These are phyloP conservation scores for Erythrolamprus reginae DNA, from an alignment of 2,113 vertebrate genomes.

Conservation along the genomic window DNA sequence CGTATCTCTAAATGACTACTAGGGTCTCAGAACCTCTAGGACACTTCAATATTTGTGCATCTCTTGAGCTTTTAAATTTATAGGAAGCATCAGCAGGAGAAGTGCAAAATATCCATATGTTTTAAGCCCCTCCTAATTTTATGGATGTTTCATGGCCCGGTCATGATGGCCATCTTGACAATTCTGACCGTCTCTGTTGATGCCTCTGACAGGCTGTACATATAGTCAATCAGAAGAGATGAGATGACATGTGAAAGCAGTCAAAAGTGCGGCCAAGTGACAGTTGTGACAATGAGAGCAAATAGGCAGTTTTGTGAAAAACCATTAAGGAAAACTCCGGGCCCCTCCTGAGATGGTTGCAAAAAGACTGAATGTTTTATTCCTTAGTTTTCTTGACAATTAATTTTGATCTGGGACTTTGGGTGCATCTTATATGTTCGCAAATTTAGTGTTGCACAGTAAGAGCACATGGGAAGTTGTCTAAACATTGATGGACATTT, in stretches of 20 bases:
- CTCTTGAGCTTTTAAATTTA: neutral
- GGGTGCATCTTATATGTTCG: neutral
- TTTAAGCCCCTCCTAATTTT: neutral
- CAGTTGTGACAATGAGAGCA: neutral
- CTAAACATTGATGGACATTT: neutral
- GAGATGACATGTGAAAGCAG: neutral
- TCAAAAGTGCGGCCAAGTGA: neutral
- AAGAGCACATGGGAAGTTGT: neutral
- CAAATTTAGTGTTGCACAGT: neutral
- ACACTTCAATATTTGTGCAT: neutral
- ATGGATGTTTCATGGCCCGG: neutral
- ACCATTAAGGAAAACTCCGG: too few relatives aligned
- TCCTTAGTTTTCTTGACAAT: neutral
- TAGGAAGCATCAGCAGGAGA: neutral
- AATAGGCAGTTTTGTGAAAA: neutral
- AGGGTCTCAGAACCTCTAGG: neutral
- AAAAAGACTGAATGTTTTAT: neutral
- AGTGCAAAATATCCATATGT: neutral
- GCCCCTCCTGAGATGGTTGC: neutral
- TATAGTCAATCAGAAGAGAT: neutral
- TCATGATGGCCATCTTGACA: neutral
- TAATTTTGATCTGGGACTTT: too few relatives aligned
- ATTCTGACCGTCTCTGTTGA: neutral
- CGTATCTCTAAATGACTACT: neutral
- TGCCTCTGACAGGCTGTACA: neutral